Conservation (phyloP, 2,888 invertebrate species). For the Pollenia griseotomentosa region DNA sequence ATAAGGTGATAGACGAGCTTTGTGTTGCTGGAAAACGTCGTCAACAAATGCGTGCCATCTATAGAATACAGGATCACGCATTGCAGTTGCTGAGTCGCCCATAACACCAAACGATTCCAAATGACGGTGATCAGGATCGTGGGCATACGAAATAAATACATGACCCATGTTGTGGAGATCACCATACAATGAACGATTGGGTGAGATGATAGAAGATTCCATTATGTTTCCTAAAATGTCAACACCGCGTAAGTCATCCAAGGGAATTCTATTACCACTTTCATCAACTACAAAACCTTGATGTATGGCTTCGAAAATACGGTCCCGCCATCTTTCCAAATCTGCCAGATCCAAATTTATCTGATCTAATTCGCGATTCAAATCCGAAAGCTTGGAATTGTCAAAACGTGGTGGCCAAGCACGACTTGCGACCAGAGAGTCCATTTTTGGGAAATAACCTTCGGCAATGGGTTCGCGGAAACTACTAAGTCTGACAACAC, state of each 20-base stretch:
- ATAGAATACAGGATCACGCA: constrained; percentile 94
- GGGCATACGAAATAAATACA: constrained; percentile 89
- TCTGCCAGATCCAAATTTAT: constrained; percentile 88
- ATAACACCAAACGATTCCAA: constrained; percentile 92
- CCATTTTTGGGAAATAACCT: constrained; percentile 93
- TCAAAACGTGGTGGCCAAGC: constrained; percentile 90
- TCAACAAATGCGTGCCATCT: constrained; percentile 93
- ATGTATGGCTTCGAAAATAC: constrained; percentile 89
- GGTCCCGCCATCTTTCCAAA: constrained; percentile 90
- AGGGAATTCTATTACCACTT: constrained; percentile 85
- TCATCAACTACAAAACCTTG: constrained; percentile 86
- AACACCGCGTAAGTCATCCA: constrained; percentile 90
- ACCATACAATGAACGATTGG: constrained; percentile 89
- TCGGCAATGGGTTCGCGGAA: constrained; percentile 89
- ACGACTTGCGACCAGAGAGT: constrained; percentile 90
- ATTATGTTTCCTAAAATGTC: constrained; percentile 92
- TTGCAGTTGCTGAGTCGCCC: constrained; percentile 93
- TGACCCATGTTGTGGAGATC: constrained; percentile 93
- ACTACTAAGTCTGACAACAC: constrained; percentile 87
- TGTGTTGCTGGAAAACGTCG: constrained; percentile 90
- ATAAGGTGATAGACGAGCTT: constrained; percentile 89
- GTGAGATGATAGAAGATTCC: constrained; percentile 89
- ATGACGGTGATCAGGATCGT: constrained; percentile 90
- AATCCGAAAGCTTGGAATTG: constrained; percentile 85
- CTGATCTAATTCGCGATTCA: constrained; percentile 89